Base-by-base conservation (phyloP, 2,888 invertebrate genomes). In the Drosophila eohydei region DNA sequence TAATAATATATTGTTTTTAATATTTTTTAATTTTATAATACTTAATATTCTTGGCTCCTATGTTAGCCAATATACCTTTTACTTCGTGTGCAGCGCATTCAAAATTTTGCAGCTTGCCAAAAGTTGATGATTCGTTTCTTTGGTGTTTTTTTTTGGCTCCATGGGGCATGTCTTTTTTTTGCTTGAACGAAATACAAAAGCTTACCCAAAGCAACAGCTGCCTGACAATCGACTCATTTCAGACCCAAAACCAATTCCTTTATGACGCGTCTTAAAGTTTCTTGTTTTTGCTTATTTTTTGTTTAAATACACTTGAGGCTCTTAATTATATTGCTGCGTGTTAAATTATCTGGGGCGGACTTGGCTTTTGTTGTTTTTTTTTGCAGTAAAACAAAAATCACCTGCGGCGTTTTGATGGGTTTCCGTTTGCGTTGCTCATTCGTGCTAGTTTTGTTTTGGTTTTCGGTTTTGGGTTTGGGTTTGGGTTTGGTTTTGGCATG, bases 301-400 rank as follows among this genome's bases (percentile, higher is more conserved):
- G 88, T 86, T 89, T 78, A 86, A 85, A 83, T 75, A 81, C 81
- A 88, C 88, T 89, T 66, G 74, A 73, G 89, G 86, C 86, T 83
- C 86, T 88, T 86, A 89, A 86, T 89, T 86, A 88, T 88, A 86
- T 73, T 75, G 69, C 71, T 74, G 71, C 72, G 74, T 81, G 73
- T 73, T 78, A 72, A 75, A 71, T 52, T 32, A 51, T 56, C 11
- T 34, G 40, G 26, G 36, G 9, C 65, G 38, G 66, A 36, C 60
- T 68, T 61, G 59, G 74, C 62, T 71, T 74, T 81, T 78, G 69
- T 72, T 59, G 59, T 71, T 66, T 46, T 62, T 75, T 41, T 4
- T 43, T 11, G 68, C 52, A 30, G 30, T 71, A 65, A 82, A 84
- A 84, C 63, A 54, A 41, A 76, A 83, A 80, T 85, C 85, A 89